Evolutionary conservation across 2,113 vertebrate species (phyloP), one percentile per base, ranked within the genome.

Genomic region (Octodon degus): DNA sequence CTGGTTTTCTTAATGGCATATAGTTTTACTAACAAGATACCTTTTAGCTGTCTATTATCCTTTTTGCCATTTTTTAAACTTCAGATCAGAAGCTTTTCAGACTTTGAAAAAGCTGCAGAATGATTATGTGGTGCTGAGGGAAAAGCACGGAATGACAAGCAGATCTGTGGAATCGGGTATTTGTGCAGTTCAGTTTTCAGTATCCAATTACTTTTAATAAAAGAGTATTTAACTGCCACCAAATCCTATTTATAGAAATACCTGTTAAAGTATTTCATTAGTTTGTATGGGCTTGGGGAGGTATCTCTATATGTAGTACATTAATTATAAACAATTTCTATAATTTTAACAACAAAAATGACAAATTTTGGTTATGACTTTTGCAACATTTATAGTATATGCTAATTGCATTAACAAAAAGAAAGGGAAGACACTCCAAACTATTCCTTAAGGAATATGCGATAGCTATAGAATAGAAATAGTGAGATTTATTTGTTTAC

Each of bases 401-500:
- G 47, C 4, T 92, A 84, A 77, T 20, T 76, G 0, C 16, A 63
- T 19, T 40, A 47, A 67, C 2, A 63, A 43, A 93, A 90, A 91
- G 4, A 65, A 72, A 89, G 34, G 8, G 19, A 93, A 89, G 25
- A 94, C 25, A 77, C 3, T 10, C 1, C 0, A 32, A 96, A 93
- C 13, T 79, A 85, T 89, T 96, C 67, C 89, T 97, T 96, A 96
- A 98, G 87, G 40, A 94, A 88, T 70, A 63, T 88, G 82, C 27
- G 70, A 10, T 58, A 92, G 89, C 27, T 68, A 96, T 72, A 72
- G 79, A 92, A 92, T 63, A 10, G 63, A 94, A 96, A 27, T 20
- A 97, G 43, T 37, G 43, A 80, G 3, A 90, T 67, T 90, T 85
- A 40, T 92, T 77, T 79, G 16, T 19, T 96, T 93, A 92, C 95